Evolutionary conservation across 2,797 vertebrate genomes (phyloP).

Genomic region (Lagothrix lagotricha): DNA sequence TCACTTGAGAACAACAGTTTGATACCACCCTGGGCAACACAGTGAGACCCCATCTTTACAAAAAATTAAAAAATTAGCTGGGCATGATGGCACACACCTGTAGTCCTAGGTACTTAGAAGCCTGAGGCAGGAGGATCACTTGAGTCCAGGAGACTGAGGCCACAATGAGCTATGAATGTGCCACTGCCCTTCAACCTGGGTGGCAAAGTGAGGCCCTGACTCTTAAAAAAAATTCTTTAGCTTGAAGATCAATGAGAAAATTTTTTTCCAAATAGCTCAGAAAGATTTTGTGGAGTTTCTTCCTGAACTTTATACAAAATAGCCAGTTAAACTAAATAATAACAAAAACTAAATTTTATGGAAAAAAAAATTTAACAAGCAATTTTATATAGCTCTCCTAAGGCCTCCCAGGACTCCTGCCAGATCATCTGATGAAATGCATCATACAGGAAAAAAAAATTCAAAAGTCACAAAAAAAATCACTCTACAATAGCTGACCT

Average conservation of each 20-base stretch:
- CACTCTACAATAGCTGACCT: background rate
- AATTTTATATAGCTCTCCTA: background rate
- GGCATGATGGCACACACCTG: background rate
- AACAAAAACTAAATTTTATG: background rate
- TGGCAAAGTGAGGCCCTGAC: background rate
- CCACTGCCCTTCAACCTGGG: background rate
- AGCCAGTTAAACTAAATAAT: background rate
- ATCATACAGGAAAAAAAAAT: background rate
- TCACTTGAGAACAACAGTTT: background rate
- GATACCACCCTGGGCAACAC: background rate
- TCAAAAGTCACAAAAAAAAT: background rate
- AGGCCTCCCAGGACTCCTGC: background rate
- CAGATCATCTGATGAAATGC: background rate
- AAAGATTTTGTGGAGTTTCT: slow-evolving; percentile 22
- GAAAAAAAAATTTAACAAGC: background rate
- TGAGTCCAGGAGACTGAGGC: background rate
- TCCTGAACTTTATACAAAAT: background rate
- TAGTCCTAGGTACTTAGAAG: background rate
- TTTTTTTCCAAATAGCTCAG: background rate
- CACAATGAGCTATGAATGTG: background rate
- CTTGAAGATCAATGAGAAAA: background rate
- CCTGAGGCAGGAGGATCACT: background rate
- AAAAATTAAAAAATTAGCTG: background rate
- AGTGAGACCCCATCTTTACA: background rate
- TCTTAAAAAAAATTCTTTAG: background rate